Conservation (phyloP, 2,797 vertebrate genomes). For the Lutjanus campechanus region DNA sequence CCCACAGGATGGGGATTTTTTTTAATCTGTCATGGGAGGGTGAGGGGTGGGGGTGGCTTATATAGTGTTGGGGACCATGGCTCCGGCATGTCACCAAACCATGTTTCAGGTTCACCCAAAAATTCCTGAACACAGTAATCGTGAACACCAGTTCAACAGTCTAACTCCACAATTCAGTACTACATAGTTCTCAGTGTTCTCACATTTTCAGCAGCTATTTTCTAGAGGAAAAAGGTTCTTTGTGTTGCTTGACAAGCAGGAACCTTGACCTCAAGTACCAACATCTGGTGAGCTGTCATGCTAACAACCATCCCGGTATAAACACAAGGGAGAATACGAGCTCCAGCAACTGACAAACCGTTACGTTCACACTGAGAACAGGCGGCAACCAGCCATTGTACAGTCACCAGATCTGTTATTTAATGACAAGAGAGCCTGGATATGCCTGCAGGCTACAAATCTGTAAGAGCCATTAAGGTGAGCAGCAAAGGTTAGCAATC, state of each 20-base stretch:
- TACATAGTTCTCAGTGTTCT: no score
- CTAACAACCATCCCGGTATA: conserved; percentile 39
- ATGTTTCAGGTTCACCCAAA: no score
- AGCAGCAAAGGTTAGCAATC: conserved; percentile 74
- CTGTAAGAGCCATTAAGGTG: conserved; percentile 63
- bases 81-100: no score
- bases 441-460: conserved; percentile 61
- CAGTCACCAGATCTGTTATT: conserved; percentile 59
- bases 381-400: conserved; percentile 28
- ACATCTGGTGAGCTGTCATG: conserved; percentile 65
- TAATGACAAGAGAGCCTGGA: conserved; percentile 48
- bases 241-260: conserved; percentile 56
- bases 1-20: no score
- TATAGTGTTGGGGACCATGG: no score
- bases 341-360: conserved; percentile 33
- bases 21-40: no score
- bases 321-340: conserved; percentile 26
- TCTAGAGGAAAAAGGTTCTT: conserved; percentile 31
- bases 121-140: no score
- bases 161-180: no score
- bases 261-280: conserved; percentile 56
- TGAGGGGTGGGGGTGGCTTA: no score
- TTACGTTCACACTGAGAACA: conserved; percentile 33
- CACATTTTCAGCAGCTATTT: no score
- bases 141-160: no score